Evolutionary conservation across 2,113 vertebrate genomes (phyloP).

Genomic region (Phalacrocorax aristotelis): DNA sequence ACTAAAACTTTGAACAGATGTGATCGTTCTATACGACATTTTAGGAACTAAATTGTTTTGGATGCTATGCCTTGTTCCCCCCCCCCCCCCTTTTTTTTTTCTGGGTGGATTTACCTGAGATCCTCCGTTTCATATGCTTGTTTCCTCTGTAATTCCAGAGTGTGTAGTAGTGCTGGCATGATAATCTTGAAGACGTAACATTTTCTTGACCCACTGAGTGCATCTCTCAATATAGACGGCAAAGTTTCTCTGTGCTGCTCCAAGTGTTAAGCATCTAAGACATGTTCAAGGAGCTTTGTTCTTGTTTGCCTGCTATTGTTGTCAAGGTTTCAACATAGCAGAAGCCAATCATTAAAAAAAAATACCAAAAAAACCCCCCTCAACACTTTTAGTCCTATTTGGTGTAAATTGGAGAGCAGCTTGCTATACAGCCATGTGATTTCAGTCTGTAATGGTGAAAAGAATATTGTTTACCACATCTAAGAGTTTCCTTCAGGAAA

Average conservation of each 20-base stretch:
- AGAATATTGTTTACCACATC: not conserved
- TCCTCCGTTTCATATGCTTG: not conserved
- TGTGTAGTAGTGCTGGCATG: not conserved
- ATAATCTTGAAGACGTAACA: not conserved
- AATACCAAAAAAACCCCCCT: not conserved
- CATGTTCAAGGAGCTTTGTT: fast-evolving
- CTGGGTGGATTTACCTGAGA: not conserved
- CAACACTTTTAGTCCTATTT: not conserved
- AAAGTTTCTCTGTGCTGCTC: not conserved
- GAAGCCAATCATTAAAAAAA: not conserved
- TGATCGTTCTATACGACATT: not conserved
- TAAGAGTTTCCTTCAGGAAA: not conserved
- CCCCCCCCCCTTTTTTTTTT: not conserved
- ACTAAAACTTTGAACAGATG: not conserved
- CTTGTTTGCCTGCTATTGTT: not conserved
- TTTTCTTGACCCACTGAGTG: not conserved
- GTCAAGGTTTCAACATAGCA: not conserved
- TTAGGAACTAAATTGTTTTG: not conserved
- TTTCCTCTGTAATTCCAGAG: not conserved
- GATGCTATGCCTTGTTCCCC: not conserved
- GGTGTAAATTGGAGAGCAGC: not conserved
- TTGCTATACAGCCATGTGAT: not conserved
- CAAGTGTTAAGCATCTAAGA: not conserved
- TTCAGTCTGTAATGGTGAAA: not conserved
- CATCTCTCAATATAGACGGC: not conserved